phyloP scores from a whole-genome alignment of 2,888 invertebrate genomes.

The Nycteola revayana region DNA sequence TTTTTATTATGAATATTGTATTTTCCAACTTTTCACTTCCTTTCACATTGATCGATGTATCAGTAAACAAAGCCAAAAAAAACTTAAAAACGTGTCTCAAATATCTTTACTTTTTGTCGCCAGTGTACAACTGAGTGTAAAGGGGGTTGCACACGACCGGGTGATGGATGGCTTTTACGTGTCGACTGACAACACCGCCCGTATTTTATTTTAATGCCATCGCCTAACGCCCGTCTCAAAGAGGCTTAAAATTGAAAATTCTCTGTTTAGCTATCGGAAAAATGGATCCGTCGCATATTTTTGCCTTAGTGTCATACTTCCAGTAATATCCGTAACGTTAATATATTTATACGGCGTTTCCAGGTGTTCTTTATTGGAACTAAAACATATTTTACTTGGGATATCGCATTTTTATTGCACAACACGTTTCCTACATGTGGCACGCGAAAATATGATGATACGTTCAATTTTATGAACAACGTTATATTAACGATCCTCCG shows the following conservation, averaged over 20 bases:
- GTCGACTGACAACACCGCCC: slow-evolving; percentile 64
- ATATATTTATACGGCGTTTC: too few relatives aligned
- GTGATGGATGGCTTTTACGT: slow-evolving; percentile 79
- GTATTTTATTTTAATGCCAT: slow-evolving; percentile 77
- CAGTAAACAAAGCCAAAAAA: slow-evolving; percentile 11
- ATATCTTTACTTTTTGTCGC: slow-evolving; percentile 36
- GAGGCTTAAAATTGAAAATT: slow-evolving; percentile 80
- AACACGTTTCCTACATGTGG: background rate
- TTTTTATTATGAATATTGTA: too few relatives aligned
- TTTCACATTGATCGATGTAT: slow-evolving; percentile 31
- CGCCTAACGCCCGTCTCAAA: slow-evolving; percentile 51
- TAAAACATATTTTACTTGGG: too few relatives aligned
- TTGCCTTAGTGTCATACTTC: slow-evolving; percentile 1
- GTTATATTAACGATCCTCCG: too few relatives aligned
- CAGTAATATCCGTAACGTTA: background rate
- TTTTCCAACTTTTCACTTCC: too few relatives aligned
- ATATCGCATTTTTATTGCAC: background rate
- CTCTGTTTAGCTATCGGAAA: slow-evolving; percentile 62
- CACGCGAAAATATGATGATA: too few relatives aligned
- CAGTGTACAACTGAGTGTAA: slow-evolving; percentile 42
- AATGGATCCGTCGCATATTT: slow-evolving; percentile 16
- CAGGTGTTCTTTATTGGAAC: too few relatives aligned
- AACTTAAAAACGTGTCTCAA: slow-evolving; percentile 22
- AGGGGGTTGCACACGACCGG: slow-evolving; percentile 48
- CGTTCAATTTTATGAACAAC: too few relatives aligned